A percentile compares a stretch with the other conserved stretches of the same genome.
Evolutionary conservation across 2,888 invertebrate species (phyloP).

Genomic region (Bellardia pandia): DNA sequence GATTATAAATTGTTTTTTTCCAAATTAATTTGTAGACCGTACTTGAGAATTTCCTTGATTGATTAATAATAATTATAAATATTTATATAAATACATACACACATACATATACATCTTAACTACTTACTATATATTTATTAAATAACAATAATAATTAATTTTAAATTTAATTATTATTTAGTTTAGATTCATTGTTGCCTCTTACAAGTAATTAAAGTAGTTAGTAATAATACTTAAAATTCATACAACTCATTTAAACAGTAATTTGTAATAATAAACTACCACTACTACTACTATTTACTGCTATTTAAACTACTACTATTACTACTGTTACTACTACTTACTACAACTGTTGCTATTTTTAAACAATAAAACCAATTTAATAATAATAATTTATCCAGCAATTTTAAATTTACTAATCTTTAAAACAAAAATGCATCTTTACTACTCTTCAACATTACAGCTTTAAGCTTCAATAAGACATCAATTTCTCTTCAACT

Average conservation of each 20-base stretch:
- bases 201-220: constrained; percentile 77
- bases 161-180: constrained; percentile 55
- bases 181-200: constrained; percentile 76
- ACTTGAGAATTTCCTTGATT: constrained; percentile 41
- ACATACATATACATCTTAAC: constrained; percentile 9
- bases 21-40: constrained; percentile 59
- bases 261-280: constrained; percentile 62
- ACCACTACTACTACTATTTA: constrained; percentile 44
- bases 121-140: constrained; percentile 14
- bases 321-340: constrained; percentile 22
- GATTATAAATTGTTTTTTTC: constrained; percentile 1
- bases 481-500: neutral
- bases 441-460: neutral
- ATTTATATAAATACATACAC: constrained; percentile 21
- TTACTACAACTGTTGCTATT: constrained; percentile 26
- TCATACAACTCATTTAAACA: constrained; percentile 55
- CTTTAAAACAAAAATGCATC: neutral
- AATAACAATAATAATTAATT: constrained; percentile 44
- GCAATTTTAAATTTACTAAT: constrained; percentile 17
- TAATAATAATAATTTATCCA: neutral
- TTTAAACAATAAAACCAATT: constrained; percentile 25
- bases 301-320: constrained; percentile 36
- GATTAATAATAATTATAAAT: constrained; percentile 36
- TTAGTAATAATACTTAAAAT: constrained; percentile 48
- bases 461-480: constrained; percentile 10